phyloP scores from a whole-genome alignment of 2,888 invertebrate genomes.

The Trissolcus japonicus region DNA sequence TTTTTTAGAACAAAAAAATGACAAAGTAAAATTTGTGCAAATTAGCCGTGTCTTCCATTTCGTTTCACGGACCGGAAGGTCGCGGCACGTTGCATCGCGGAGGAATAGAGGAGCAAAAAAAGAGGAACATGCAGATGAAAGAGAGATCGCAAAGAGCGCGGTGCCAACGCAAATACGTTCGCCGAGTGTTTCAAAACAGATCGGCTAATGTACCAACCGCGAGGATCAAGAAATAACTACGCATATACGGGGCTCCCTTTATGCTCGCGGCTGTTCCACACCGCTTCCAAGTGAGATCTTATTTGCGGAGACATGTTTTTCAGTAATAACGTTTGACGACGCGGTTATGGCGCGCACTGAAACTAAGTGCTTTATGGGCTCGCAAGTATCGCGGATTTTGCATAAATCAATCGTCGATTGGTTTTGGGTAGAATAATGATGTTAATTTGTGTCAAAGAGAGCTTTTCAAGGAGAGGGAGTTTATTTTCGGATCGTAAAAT shows the following conservation, averaged over 20 bases:
- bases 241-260: conserved; percentile 51
- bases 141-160: conserved; percentile 63
- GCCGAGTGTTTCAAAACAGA: conserved; percentile 75
- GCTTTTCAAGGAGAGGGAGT: neutral
- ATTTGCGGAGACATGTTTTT: conserved; percentile 42
- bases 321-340: conserved; percentile 40
- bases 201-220: conserved; percentile 73
- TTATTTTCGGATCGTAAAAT: neutral
- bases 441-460: conserved; percentile 3
- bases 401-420: conserved; percentile 32
- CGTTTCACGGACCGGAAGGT: conserved; percentile 30
- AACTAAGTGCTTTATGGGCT: conserved; percentile 31
- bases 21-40: conserved; percentile 29
- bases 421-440: conserved; percentile 11
- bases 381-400: conserved; percentile 1
- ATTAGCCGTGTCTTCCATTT: conserved; percentile 53
- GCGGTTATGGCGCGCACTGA: conserved; percentile 24
- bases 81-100: conserved; percentile 26
- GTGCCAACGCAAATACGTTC: conserved; percentile 74
- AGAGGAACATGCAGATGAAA: conserved; percentile 63
- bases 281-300: conserved; percentile 46
- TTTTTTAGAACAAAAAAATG: no score
- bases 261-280: conserved; percentile 19
- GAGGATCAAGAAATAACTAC: conserved; percentile 70
- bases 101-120: neutral